Conservation (phyloP, 2,888 invertebrate species). For the Limnephilus marmoratus region DNA sequence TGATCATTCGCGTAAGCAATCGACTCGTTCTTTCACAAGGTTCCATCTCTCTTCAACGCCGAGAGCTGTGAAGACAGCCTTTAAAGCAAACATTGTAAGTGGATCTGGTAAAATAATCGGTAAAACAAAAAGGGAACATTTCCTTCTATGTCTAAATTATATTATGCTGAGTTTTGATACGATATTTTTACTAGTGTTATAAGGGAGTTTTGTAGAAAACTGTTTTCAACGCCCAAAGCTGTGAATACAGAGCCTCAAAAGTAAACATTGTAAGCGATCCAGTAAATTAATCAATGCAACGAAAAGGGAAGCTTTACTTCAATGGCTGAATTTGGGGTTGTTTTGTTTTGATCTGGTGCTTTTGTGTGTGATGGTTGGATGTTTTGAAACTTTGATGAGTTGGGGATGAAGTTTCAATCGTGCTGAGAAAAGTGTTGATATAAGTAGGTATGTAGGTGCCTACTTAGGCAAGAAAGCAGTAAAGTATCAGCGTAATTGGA, state of each 20-base stretch:
- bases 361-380: neutral
- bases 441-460: neutral
- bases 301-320: neutral
- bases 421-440: constrained; percentile 6
- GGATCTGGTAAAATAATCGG: neutral
- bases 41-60: neutral
- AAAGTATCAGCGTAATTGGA: neutral
- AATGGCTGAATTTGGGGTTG: neutral
- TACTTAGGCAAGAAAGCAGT: neutral
- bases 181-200: neutral
- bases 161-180: neutral
- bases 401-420: neutral
- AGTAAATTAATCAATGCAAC: neutral
- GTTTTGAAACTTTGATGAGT: neutral
- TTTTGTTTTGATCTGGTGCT: neutral
- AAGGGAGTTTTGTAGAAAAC: neutral
- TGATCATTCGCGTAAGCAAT: neutral
- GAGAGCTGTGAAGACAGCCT: neutral
- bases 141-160: neutral
- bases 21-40: neutral
- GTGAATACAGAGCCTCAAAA: neutral
- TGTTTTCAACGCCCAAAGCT: neutral
- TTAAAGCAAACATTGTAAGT: neutral
- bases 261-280: neutral
- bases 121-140: neutral